Evolutionary conservation across 2,797 vertebrate species (phyloP), one percentile per base, ranked within the genome.

Genomic region (Sebastiscus tertius): DNA sequence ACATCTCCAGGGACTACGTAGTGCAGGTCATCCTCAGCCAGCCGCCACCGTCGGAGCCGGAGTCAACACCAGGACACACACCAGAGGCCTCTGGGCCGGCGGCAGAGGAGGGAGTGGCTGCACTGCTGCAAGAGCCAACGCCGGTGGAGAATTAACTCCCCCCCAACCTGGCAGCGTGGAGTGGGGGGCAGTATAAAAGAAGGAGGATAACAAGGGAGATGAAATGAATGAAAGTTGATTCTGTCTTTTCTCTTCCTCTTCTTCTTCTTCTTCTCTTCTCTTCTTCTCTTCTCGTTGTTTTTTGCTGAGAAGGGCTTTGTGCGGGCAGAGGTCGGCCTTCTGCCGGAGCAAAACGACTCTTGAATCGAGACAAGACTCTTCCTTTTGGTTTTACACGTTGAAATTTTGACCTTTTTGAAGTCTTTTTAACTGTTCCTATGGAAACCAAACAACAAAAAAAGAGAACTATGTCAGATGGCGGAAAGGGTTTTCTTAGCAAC

Each of bases 11-110:
- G 94, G 98, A 99, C 96, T 99, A 99, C 31, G 98, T 99, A 62
- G 98, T 99, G 70, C 99, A 99, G 95, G 99, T 99, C 70, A 99
- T 99, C 64, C 96, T 99, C 91, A 99, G 98, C 95, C 98, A 99
- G 90, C 98, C 97, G 14, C 93, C 97, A 72, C 83, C 31, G 4
- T 83, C 90, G 1, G 85, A 89, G 72, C 89, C 80, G 1, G 58
- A 24, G 1, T 65, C 77, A 0, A 73, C 85, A 2, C 85, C 83
- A 1, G 91, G 85, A 81, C 87, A 85, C 27, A 74, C 79, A 6
- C 72, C 87, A 7, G 89, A 86, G 60, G 86, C 80, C 39, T 67
- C 80, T 2, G 90, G 76, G 67, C 69, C 86, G 0, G 78, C 5
- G 18, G 69, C 63, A 1, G 75, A 24, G 79, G 91, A 91, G 36